phyloP scores from a whole-genome alignment of 2,113 vertebrate genomes.

The Actinemys pallida region DNA sequence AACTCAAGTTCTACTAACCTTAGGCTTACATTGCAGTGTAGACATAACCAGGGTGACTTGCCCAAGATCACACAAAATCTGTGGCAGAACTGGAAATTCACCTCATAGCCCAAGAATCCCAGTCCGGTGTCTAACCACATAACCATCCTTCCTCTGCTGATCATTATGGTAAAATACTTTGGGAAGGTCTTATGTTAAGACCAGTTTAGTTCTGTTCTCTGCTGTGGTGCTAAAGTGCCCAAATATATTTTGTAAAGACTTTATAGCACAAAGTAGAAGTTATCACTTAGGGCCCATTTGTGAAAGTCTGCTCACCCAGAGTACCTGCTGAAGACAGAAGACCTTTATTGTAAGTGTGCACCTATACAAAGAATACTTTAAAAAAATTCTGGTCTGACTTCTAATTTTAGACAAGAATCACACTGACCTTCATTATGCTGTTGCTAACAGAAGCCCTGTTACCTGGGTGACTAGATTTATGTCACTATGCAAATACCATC shows the following conservation, averaged over 20 bases:
- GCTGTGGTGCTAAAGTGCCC: not conserved
- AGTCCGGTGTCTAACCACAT: not conserved
- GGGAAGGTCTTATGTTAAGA: not conserved
- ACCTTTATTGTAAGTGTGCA: rapidly evolving
- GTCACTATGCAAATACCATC: slow-evolving; percentile 77
- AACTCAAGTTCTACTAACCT: not conserved
- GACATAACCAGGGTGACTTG: not conserved
- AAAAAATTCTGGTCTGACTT: slow-evolving; percentile 54
- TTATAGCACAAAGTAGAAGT: not conserved
- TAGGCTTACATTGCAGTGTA: not conserved
- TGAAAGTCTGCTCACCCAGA: not conserved
- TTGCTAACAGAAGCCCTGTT: slow-evolving; percentile 69
- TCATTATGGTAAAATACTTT: not conserved
- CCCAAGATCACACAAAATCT: not conserved
- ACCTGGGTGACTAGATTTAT: slow-evolving; percentile 76
- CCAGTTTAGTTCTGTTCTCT: not conserved
- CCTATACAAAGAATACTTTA: not conserved
- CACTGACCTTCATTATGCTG: slow-evolving; percentile 61
- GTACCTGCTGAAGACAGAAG: not conserved
- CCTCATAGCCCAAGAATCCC: not conserved
- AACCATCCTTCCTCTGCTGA: not conserved
- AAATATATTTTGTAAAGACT: not conserved
- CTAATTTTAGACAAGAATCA: slow-evolving; percentile 60
- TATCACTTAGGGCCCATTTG: not conserved
- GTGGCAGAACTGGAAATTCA: not conserved